A percentile compares a stretch with the other conserved stretches of the same genome.
phyloP scores from a whole-genome alignment of 2,113 vertebrate species.

The Menura novaehollandiae region DNA sequence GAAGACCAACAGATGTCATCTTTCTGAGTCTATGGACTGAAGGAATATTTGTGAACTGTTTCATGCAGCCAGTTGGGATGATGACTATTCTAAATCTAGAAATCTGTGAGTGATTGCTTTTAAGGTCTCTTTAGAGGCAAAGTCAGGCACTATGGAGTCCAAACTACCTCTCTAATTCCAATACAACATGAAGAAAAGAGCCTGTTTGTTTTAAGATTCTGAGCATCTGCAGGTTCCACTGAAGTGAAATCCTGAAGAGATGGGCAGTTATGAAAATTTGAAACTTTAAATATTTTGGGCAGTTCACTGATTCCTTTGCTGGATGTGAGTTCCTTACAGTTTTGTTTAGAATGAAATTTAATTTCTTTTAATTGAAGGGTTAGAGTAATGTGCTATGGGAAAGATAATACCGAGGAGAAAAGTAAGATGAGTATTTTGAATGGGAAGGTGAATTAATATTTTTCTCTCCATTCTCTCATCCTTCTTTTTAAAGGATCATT shows the following conservation, averaged over 20 bases:
- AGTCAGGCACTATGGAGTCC: background rate
- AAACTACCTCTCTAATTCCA: background rate
- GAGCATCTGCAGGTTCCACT: background rate
- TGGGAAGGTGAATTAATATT: background rate
- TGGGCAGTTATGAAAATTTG: background rate
- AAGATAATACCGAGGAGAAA: background rate
- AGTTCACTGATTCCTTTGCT: background rate
- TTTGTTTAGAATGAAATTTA: background rate
- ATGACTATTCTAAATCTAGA: background rate
- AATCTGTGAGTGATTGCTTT: background rate
- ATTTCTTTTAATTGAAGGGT: background rate
- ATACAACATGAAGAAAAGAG: background rate
- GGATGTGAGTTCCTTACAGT: background rate
- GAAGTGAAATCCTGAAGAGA: background rate
- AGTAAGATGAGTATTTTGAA: background rate
- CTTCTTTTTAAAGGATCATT: background rate
- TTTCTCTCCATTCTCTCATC: background rate
- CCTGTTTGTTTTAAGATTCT: background rate
- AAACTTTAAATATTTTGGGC: background rate
- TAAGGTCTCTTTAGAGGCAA: background rate
- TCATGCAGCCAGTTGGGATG: background rate
- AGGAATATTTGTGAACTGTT: background rate
- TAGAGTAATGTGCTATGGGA: background rate
- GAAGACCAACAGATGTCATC: background rate
- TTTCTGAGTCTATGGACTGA: background rate